These are phyloP conservation scores for Drosophila heteroneura DNA, from an alignment of 2,888 invertebrate genomes.

Conservation along the genomic window DNA sequence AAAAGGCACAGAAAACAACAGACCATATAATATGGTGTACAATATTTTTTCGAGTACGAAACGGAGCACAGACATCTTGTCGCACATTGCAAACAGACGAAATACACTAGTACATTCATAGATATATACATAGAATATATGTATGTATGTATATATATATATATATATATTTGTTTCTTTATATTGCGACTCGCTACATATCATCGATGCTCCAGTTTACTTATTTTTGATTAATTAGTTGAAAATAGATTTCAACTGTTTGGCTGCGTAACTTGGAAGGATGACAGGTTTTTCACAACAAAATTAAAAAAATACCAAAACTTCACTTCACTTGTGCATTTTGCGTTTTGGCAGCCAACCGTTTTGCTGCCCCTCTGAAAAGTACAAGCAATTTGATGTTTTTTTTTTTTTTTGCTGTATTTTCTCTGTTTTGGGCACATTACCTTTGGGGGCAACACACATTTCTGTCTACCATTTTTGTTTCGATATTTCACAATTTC, in stretches of 20 bases:
- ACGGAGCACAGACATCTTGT: slow-evolving; percentile 53
- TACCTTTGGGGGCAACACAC: slow-evolving; percentile 61
- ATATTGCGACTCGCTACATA: slow-evolving; percentile 50
- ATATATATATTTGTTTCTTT: slow-evolving; percentile 12
- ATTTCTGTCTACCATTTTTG: slow-evolving; percentile 57
- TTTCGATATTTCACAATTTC: slow-evolving; percentile 49
- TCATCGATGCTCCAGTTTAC: slow-evolving; percentile 78
- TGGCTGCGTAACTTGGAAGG: slow-evolving; percentile 53
- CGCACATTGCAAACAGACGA: slow-evolving; percentile 48
- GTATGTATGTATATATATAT: slow-evolving; percentile 13
- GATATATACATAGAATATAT: slow-evolving; percentile 7
- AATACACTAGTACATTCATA: slow-evolving; percentile 18
- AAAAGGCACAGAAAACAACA: slow-evolving; percentile 4
- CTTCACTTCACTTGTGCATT: slow-evolving; percentile 33
- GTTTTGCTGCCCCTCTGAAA: slow-evolving; percentile 20
- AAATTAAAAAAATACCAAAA: slow-evolving; percentile 27
- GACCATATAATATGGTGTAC: slow-evolving; percentile 24
- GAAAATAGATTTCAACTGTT: slow-evolving; percentile 73
- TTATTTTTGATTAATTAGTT: slow-evolving; percentile 81
- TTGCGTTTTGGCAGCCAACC: slow-evolving; percentile 16
- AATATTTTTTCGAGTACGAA: slow-evolving; percentile 44
- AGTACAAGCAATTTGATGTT: slow-evolving; percentile 49
- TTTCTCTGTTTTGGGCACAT: slow-evolving; percentile 44
- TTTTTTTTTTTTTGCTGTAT: slow-evolving; percentile 13
- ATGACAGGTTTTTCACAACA: slow-evolving; percentile 65